Evolutionary conservation across 2,797 vertebrate species (phyloP).

Genomic region (Sebastes oblongus): DNA sequence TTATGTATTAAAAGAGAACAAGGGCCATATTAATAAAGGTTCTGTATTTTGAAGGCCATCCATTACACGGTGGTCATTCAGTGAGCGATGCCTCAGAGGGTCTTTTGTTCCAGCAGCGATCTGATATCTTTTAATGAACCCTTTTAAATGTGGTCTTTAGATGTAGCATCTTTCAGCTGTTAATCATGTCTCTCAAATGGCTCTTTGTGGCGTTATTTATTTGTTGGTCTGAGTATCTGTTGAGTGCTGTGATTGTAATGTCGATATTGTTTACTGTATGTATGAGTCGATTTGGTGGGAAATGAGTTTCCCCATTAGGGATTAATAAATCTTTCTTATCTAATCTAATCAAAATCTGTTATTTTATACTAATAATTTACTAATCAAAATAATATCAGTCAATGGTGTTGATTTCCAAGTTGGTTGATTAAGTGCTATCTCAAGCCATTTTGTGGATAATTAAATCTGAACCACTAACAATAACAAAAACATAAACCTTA

Average conservation of each 20-base stretch:
- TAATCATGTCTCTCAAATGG: neutral
- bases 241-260: neutral
- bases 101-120: neutral
- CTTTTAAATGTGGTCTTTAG: neutral
- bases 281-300: neutral
- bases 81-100: neutral
- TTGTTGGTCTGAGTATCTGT: accelerated
- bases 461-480: neutral
- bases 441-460: neutral
- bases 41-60: neutral
- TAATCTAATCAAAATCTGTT: neutral
- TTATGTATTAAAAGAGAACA: neutral
- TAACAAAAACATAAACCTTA: neutral
- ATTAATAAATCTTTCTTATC: neutral
- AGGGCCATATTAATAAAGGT: neutral
- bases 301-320: neutral
- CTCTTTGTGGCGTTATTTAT: neutral
- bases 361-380: neutral
- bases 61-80: neutral
- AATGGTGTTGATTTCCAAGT: neutral
- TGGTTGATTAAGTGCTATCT: neutral
- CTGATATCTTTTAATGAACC: neutral
- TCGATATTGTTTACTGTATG: neutral
- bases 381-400: neutral
- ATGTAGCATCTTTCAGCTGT: neutral